Evolutionary conservation across 1,140 invertebrate species (phyloP), one percentile per base, ranked within the genome.

Genomic region (Nasonia giraulti): DNA sequence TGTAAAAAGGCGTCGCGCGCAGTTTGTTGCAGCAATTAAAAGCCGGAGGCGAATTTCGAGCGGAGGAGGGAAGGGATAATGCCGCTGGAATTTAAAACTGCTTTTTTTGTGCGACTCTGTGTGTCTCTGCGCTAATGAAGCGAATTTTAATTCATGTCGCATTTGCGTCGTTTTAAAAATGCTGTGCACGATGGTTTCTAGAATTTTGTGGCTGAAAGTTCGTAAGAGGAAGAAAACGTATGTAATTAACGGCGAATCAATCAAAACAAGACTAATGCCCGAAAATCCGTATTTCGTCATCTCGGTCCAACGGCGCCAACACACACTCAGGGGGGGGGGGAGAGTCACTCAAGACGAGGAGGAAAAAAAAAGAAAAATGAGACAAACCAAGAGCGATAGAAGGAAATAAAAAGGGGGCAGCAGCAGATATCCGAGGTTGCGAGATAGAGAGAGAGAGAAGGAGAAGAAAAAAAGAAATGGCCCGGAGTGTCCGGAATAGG

Each of bases 301-400:
- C 10, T 68, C 23, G 17, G 23, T n/a, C 66, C 23, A 17, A 17
- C 14, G 14, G 14, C 47, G 47, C 17, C 47, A 50, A 23, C 20
- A 23, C 20, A 23, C 20, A 0, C 66, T 23, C 23, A 0, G 23
- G 23, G 23, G 23, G n/a, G 66, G 66, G 66, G 66, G 23, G 66
- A 68, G 66, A 68, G 66, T 68, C 23, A 68, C 66, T 68, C 20
- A 50, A 11, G 80, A 40, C 44, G 31, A 78, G n/a, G 62, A 33
- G 3, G 68, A 84, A 77, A 50, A 47, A 79, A 79, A 33, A 37
- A 79, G 55, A 85, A 85, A 85, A 85, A 82, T 81, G 47, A 71
- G 84, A 73, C 66, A 85, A 85, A 80, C 20, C 14, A 40, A 74
- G n/a, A 55, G 83, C 66, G 66, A 79, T 14, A 27, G 68, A 66